These are phyloP conservation scores for Enteromius afrohamiltoni DNA, from an alignment of 2,797 vertebrate genomes.

Conservation along the genomic window DNA sequence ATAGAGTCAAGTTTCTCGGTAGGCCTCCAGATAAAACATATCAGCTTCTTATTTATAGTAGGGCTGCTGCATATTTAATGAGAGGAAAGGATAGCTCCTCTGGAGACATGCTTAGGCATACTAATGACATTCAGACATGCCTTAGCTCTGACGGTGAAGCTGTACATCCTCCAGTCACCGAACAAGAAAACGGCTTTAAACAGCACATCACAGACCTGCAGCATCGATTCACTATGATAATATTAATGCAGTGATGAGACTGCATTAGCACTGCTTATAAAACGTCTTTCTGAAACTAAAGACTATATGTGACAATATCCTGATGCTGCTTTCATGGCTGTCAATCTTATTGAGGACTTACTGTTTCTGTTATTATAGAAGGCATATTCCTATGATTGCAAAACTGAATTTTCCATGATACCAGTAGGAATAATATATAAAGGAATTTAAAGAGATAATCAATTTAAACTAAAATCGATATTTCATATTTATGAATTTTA, in stretches of 20 bases:
- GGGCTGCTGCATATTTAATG: slow-evolving; percentile 77
- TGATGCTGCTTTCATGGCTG: not conserved
- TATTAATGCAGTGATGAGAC: not conserved
- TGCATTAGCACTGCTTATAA: slow-evolving; percentile 12
- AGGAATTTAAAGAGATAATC: not conserved
- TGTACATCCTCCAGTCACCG: not conserved
- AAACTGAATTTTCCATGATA: not conserved
- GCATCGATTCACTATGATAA: not conserved
- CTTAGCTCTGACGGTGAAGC: slow-evolving; percentile 3
- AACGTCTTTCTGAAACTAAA: not conserved
- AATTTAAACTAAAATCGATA: not conserved
- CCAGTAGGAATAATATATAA: not conserved
- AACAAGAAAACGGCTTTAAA: slow-evolving; percentile 27
- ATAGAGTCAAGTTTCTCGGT: slow-evolving; percentile 61
- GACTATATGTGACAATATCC: not conserved
- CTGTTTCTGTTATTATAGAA: no score
- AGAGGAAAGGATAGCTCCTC: slow-evolving; percentile 67
- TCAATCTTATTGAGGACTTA: not conserved
- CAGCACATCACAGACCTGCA: not conserved
- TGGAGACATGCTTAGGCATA: slow-evolving; percentile 65
- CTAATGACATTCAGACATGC: slow-evolving; percentile 54
- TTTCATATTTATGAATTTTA: not conserved
- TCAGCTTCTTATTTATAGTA: slow-evolving; percentile 79
- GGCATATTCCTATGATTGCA: not conserved
- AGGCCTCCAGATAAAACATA: slow-evolving; percentile 76